phyloP scores from a whole-genome alignment of 2,113 vertebrate species.

The Cynocephalus volans region DNA sequence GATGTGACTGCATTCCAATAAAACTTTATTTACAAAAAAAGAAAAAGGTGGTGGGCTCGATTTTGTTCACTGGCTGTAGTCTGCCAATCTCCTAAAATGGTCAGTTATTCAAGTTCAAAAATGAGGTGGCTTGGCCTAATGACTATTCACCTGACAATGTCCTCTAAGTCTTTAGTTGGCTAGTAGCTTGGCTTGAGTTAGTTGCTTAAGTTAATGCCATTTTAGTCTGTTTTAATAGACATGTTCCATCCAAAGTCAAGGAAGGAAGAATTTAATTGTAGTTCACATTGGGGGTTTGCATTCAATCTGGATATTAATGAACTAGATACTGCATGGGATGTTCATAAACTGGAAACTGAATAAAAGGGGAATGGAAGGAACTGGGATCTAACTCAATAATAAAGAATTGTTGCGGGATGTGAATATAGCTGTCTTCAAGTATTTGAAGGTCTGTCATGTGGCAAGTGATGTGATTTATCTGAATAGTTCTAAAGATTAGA shows the following conservation, averaged over 20 bases:
- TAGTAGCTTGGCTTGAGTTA: neutral
- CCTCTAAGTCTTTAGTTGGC: neutral
- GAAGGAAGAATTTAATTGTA: neutral
- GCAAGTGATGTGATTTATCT: constrained; percentile 19
- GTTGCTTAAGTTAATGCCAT: neutral
- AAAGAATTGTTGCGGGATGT: neutral
- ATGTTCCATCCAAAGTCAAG: neutral
- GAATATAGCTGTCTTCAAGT: constrained; percentile 9
- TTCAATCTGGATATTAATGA: neutral
- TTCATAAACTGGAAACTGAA: constrained; percentile 5
- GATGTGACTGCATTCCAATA: neutral
- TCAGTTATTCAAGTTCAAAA: constrained; percentile 13
- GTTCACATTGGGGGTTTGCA: neutral
- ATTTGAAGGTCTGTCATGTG: neutral
- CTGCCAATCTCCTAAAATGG: neutral
- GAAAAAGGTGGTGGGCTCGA: neutral
- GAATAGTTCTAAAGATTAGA: constrained; percentile 49
- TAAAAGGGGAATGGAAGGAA: neutral
- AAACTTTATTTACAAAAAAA: constrained; percentile 17
- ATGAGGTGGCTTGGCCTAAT: neutral
- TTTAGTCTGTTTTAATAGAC: neutral
- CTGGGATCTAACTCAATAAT: neutral
- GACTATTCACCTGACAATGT: neutral
- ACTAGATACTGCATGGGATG: neutral
- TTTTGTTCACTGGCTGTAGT: neutral